Conservation (phyloP, 2,797 vertebrate species). For the Clarias laeviceps region DNA sequence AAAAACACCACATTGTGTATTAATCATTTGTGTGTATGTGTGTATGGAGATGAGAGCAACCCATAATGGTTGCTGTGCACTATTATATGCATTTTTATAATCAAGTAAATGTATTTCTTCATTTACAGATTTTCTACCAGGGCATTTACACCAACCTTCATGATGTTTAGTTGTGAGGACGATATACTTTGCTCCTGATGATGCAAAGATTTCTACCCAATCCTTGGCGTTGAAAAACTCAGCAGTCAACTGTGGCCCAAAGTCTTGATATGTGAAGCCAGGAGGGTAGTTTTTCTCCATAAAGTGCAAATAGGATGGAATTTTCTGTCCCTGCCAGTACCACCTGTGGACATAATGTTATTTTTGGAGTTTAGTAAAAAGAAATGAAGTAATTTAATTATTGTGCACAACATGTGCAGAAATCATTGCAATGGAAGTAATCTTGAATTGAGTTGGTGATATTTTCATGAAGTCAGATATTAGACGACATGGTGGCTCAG, state of each 20-base stretch:
- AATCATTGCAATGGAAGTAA: background rate
- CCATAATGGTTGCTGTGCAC: background rate
- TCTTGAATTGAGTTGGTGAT: too few species aligned
- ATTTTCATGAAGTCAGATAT: background rate
- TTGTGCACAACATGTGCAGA: background rate
- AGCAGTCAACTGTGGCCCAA: conserved; percentile 85
- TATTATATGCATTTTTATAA: background rate
- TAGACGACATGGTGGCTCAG: too few species aligned
- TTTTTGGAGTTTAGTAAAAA: background rate
- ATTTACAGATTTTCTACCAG: background rate
- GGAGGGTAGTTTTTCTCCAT: conserved; percentile 90
- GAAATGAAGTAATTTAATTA: background rate
- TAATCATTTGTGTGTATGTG: too few species aligned
- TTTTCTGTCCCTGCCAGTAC: conserved; percentile 84
- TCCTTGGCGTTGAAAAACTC: conserved; percentile 87
- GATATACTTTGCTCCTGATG: conserved; percentile 93
- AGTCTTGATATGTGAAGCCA: conserved; percentile 87
- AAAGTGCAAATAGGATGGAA: conserved; percentile 79
- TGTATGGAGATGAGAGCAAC: background rate
- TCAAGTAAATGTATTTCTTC: background rate
- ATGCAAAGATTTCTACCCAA: conserved; percentile 86
- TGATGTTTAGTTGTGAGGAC: conserved; percentile 97
- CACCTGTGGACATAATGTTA: conserved; percentile 75
- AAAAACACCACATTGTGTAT: background rate
- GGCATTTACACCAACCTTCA: conserved; percentile 80